Evolutionary conservation across 2,888 invertebrate species (phyloP).

Genomic region (Ornithoptera alexandrae): DNA sequence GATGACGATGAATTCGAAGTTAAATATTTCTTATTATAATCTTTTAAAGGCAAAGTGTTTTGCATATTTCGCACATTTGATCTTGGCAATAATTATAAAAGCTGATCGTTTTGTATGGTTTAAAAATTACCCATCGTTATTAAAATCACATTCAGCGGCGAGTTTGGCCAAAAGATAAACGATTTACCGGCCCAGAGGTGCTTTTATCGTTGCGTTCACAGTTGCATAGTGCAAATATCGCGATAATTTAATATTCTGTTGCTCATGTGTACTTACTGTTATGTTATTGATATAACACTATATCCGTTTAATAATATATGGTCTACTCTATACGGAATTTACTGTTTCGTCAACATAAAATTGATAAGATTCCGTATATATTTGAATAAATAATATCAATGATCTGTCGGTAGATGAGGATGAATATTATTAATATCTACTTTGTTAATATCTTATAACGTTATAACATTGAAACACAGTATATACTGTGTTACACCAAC

Average conservation of each 20-base stretch:
- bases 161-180: slow-evolving; percentile 22
- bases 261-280: slow-evolving; percentile 7
- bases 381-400: no score
- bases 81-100: not conserved
- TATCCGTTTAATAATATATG: not conserved
- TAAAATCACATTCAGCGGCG: slow-evolving; percentile 17
- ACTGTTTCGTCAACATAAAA: no score
- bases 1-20: no score
- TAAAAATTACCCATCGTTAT: slow-evolving; percentile 25
- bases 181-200: slow-evolving; percentile 25
- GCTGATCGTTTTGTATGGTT: not conserved
- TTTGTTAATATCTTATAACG: no score
- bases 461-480: no score
- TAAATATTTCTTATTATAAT: not conserved
- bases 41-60: not conserved
- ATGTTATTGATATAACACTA: not conserved
- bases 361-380: no score
- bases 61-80: not conserved
- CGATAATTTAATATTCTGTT: slow-evolving; percentile 20
- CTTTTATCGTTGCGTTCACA: slow-evolving; percentile 23
- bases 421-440: no score
- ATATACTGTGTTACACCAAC: no score
- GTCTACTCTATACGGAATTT: no score
- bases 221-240: slow-evolving; percentile 11
- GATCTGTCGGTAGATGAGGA: no score